Evolutionary conservation across 2,797 vertebrate species (phyloP).

Genomic region (Diplodus puntazzo): DNA sequence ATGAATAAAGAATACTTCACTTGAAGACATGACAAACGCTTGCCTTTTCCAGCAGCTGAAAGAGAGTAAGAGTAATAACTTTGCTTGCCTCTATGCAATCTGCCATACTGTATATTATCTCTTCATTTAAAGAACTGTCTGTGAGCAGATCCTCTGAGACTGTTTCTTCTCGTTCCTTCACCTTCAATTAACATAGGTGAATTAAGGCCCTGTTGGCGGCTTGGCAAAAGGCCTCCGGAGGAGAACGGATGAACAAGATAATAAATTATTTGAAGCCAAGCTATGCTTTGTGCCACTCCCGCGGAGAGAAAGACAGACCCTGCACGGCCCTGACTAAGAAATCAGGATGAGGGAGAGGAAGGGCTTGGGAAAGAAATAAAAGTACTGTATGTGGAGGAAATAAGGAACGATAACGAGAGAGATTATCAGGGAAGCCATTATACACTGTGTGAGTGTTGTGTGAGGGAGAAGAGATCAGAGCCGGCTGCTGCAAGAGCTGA

Average conservation of each 20-base stretch:
- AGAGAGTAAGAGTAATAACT: conserved; percentile 45
- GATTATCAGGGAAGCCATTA: conserved; percentile 29
- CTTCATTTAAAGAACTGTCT: conserved; percentile 27
- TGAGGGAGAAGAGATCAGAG: neutral
- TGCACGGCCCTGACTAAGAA: conserved; percentile 21
- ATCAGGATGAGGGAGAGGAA: conserved; percentile 11
- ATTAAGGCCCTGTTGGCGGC: conserved; percentile 49
- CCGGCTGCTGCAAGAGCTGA: conserved; percentile 19
- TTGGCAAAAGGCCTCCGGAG: conserved; percentile 36
- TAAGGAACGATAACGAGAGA: conserved; percentile 2
- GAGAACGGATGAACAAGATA: conserved; percentile 38
- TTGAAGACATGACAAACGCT: conserved; percentile 62
- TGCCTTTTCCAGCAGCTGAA: conserved; percentile 44
- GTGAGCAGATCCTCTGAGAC: conserved; percentile 20
- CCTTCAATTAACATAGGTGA: conserved; percentile 56
- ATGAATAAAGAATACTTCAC: conserved; percentile 75
- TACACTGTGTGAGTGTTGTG: conserved; percentile 8
- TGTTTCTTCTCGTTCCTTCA: conserved; percentile 23
- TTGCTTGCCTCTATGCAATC: conserved; percentile 16
- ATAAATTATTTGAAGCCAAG: conserved; percentile 68
- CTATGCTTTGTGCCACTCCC: conserved; percentile 38
- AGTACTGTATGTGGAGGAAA: neutral
- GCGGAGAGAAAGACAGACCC: conserved; percentile 33
- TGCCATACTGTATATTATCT: conserved; percentile 16
- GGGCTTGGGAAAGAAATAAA: conserved; percentile 24